A percentile compares a stretch with the other conserved stretches of the same genome.
Evolutionary conservation across 2,888 invertebrate species (phyloP).

Genomic region (Drymonia ruficornis): DNA sequence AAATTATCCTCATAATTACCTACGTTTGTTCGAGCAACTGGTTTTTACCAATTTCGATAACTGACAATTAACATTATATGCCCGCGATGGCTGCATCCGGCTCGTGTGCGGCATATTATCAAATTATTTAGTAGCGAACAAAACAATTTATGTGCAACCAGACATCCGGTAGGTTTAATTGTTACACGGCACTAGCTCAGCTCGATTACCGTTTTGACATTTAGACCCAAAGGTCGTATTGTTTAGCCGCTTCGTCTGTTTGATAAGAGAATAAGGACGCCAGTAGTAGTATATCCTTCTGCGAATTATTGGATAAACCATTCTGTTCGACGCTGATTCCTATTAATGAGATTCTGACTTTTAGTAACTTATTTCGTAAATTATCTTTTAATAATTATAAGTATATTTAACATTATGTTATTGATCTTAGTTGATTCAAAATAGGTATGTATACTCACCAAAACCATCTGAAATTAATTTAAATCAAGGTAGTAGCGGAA

Average conservation of each 20-base stretch:
- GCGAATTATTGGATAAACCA: neutral
- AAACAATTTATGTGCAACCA: constrained; percentile 40
- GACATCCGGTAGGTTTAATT: constrained; percentile 50
- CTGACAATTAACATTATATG: constrained; percentile 37
- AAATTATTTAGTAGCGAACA: constrained; percentile 32
- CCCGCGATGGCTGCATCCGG: constrained; percentile 30
- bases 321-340: too few relatives aligned
- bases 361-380: too few relatives aligned
- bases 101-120: constrained; percentile 30
- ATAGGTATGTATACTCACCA: neutral
- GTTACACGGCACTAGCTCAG: constrained; percentile 39
- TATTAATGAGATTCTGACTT: too few relatives aligned
- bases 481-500: constrained; percentile 15
- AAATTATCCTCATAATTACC: constrained; percentile 27
- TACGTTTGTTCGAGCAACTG: constrained; percentile 22
- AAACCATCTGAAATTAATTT: constrained; percentile 10
- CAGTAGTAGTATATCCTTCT: constrained; percentile 15
- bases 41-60: constrained; percentile 42
- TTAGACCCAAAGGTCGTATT: constrained; percentile 52
- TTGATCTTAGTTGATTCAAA: neutral
- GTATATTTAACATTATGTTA: neutral
- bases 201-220: constrained; percentile 57
- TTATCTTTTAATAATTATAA: neutral
- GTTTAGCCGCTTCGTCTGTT: constrained; percentile 34
- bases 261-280: constrained; percentile 36